phyloP scores from a whole-genome alignment of 2,113 vertebrate species.

The Ciconia stormi region DNA sequence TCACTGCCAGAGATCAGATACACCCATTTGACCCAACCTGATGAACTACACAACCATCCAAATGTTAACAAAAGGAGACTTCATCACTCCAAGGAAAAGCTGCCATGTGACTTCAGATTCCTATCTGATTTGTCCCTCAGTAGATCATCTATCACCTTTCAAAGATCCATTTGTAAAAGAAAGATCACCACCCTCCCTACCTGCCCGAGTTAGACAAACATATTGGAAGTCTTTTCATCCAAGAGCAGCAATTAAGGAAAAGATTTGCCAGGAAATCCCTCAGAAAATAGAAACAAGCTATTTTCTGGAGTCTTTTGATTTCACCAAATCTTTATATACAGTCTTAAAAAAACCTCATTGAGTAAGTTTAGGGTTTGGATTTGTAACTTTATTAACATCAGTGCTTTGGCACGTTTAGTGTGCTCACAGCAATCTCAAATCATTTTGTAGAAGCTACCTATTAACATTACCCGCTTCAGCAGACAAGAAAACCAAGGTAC shows the following conservation, averaged over 20 bases:
- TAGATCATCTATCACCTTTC: constrained; percentile 19
- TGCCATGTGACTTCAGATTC: constrained; percentile 6
- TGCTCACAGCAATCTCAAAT: not conserved
- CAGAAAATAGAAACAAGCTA: not conserved
- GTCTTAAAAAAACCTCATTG: not conserved
- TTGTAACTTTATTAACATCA: not conserved
- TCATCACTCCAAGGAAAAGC: not conserved
- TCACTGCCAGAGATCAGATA: constrained; percentile 1
- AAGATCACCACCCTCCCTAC: not conserved
- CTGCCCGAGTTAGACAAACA: not conserved
- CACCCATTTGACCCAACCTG: not conserved
- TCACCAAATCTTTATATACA: not conserved
- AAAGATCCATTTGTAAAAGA: not conserved
- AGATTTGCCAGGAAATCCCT: not conserved
- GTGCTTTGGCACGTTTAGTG: not conserved
- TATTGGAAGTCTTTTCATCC: not conserved
- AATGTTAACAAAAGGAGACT: constrained; percentile 37
- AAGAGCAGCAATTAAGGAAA: not conserved
- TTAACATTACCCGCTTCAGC: not conserved
- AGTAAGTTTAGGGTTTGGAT: not conserved
- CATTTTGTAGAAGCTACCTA: not conserved
- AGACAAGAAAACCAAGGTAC: not conserved
- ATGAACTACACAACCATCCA: not conserved
- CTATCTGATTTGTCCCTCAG: constrained; percentile 19
- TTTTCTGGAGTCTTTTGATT: not conserved